A percentile compares a stretch with the other conserved stretches of the same genome.
phyloP scores from a whole-genome alignment of 2,888 invertebrate species.

The Xanthorhoe spadicearia region DNA sequence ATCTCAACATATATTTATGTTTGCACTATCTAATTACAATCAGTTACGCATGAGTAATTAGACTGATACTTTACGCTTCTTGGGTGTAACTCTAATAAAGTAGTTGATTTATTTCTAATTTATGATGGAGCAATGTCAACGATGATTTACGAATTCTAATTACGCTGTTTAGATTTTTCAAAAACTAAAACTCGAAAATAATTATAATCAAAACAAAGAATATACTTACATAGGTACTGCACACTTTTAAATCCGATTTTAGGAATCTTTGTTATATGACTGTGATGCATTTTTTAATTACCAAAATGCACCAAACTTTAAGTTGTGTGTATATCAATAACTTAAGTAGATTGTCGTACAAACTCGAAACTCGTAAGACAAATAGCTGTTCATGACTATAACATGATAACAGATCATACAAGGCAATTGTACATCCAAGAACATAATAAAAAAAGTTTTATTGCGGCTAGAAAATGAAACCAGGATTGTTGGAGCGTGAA shows the following conservation, averaged over 20 bases:
- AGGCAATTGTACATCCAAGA: constrained; percentile 11
- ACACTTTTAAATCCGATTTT: too few species aligned
- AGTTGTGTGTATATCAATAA: not conserved
- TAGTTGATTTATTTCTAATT: too few species aligned
- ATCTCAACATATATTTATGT: not conserved
- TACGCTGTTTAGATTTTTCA: too few species aligned
- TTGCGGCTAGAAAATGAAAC: constrained; percentile 38
- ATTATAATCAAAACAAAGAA: too few species aligned
- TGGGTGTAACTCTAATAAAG: not conserved
- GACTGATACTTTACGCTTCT: not conserved
- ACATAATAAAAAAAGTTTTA: constrained; percentile 12
- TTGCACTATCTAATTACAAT: constrained; percentile 1
- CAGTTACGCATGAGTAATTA: constrained; percentile 23
- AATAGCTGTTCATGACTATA: constrained; percentile 7
- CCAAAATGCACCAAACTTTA: not conserved
- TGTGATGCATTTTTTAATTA: not conserved
- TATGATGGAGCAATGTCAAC: too few species aligned
- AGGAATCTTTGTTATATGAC: too few species aligned
- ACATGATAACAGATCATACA: constrained; percentile 12
- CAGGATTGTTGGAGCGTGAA: constrained; percentile 32
- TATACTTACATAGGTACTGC: too few species aligned
- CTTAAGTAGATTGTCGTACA: not conserved
- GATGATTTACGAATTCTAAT: too few species aligned
- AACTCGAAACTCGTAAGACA: not conserved
- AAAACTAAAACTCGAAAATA: too few species aligned